Evolutionary conservation across 2,797 vertebrate species (phyloP), one percentile per base, ranked within the genome.

Genomic region (Rhynchonycteris naso): DNA sequence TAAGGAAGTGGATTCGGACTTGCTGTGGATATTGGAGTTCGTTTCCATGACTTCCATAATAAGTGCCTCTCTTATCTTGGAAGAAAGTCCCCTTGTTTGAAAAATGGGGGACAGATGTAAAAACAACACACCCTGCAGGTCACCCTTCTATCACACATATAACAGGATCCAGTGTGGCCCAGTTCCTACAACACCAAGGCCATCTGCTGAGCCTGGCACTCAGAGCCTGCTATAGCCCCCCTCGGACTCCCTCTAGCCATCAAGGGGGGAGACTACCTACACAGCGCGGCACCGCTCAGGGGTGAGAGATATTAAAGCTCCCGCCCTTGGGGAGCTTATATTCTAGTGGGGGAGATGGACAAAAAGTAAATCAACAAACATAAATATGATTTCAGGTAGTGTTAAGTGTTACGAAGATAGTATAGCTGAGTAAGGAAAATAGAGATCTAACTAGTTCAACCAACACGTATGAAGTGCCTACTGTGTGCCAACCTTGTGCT

Each of bases 261-360:
- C 52, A 47, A 38, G 10, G 8, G 22, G 33, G 26, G 43, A 15
- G n/a, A 50, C 16, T 14, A 1, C 12, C 56, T 56, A 3, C 1
- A 0, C 30, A 15, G 14, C 4, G 2, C 0, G 0, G 0, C 24
- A 9, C 35, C 7, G 3, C 35, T 14, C 28, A 26, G 50, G 18
- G 19, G 19, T 84, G 47, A 80, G 4, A 43, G 16, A n/a, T 4
- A n/a, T 4, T 24, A 24, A n/a, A 24, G 14, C 19, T 7, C 52
- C 33, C 33, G 4, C 28, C 59, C 26, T 68, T 6, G 43, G 11
- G 43, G 61, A 81, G 12, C 28, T 35, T 78, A 4, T 1, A 1
- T 30, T 71, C 28, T 35, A 13, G 21, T 22, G 8, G 61, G n/a
- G 26, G 28, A 66, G 22, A 56, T 0, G 1, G 66, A 84, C 3